A percentile compares a stretch with the other conserved stretches of the same genome.
phyloP scores from a whole-genome alignment of 2,797 vertebrate genomes.

The Lithobates sylvaticus region DNA sequence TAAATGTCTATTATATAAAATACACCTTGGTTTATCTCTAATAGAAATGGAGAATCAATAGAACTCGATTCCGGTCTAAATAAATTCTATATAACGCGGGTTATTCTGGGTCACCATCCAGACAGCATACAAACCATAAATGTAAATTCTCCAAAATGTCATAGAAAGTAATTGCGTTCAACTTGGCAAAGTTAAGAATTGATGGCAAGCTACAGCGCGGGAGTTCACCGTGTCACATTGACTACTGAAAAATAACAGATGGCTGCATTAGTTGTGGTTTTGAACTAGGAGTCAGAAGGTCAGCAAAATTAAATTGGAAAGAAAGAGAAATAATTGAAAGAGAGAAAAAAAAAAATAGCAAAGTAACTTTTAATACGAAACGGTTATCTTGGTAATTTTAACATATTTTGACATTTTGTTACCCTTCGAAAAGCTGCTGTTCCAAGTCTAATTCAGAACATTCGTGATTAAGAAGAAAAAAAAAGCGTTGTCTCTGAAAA shows the following conservation, averaged over 20 bases:
- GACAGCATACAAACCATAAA: slow-evolving; percentile 40
- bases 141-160: slow-evolving; percentile 49
- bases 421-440: not conserved
- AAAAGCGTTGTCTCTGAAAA: not conserved
- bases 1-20: not conserved
- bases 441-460: not conserved
- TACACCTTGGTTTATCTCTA: not conserved
- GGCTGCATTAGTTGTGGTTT: slow-evolving; percentile 38
- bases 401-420: slow-evolving; percentile 38
- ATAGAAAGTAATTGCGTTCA: slow-evolving; percentile 38
- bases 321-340: slow-evolving; percentile 28
- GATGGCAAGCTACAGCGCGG: not conserved
- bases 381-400: not conserved
- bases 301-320: slow-evolving; percentile 52
- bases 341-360: not conserved
- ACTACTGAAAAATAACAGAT: slow-evolving; percentile 46
- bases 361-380: not conserved
- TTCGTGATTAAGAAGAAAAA: not conserved
- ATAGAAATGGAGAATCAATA: slow-evolving; percentile 14
- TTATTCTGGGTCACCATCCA: slow-evolving; percentile 37
- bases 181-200: slow-evolving; percentile 17
- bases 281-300: slow-evolving; percentile 37
- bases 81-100: slow-evolving; percentile 15
- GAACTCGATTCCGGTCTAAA: not conserved
- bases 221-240: slow-evolving; percentile 36